Evolutionary conservation across 92 coral and sea anemone genomes (phyloP).

Genomic region (Palythoa grandiflora): DNA sequence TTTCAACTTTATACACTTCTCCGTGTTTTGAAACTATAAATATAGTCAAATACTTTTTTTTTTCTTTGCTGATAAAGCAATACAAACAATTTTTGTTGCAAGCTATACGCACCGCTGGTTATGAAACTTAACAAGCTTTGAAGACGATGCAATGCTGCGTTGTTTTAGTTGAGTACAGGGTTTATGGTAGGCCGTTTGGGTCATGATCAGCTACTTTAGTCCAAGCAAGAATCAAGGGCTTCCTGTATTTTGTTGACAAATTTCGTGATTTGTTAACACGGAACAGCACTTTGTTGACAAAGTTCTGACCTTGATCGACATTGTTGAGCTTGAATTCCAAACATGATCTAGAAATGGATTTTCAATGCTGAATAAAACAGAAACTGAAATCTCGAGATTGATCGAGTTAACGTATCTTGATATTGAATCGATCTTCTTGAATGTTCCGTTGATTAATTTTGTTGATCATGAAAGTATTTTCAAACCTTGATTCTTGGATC

Average conservation of each 20-base stretch:
- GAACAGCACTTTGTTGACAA: background rate
- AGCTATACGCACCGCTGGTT: too few relatives aligned
- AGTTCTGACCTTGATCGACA: background rate
- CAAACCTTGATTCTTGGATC: conserved; percentile 2
- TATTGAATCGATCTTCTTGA: conserved; percentile 18
- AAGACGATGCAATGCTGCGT: too few relatives aligned
- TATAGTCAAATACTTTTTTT: too few relatives aligned
- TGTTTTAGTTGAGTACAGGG: too few relatives aligned
- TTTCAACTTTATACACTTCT: too few relatives aligned
- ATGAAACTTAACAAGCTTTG: too few relatives aligned
- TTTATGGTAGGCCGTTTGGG: too few relatives aligned
- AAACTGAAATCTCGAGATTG: background rate
- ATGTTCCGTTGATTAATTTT: background rate
- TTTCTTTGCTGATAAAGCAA: too few relatives aligned
- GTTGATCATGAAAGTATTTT: conserved; percentile 6
- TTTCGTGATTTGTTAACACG: background rate
- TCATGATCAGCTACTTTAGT: too few relatives aligned
- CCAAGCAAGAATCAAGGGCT: background rate
- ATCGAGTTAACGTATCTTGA: conserved; percentile 7
- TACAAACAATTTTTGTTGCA: too few relatives aligned
- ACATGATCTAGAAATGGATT: background rate
- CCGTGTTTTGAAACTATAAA: too few relatives aligned
- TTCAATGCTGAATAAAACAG: background rate
- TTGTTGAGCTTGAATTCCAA: background rate
- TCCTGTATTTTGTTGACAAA: background rate